phyloP scores from a whole-genome alignment of 2,888 invertebrate species.

The Agriopis aurantiaria region DNA sequence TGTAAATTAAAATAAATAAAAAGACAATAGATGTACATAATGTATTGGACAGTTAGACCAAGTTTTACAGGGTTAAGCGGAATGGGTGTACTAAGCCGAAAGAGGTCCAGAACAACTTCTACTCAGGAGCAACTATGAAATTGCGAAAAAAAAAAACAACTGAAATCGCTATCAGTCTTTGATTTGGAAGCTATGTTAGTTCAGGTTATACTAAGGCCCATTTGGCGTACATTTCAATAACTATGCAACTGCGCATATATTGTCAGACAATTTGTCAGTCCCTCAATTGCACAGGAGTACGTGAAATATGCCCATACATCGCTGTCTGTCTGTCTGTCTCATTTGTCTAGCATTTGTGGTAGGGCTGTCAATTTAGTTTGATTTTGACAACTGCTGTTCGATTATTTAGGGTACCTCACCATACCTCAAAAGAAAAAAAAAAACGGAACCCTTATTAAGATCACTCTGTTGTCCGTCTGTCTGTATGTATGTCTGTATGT shows the following conservation, averaged over 20 bases:
- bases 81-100: no score
- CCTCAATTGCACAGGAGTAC: not conserved
- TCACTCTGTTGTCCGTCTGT: no score
- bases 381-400: not conserved
- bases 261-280: not conserved
- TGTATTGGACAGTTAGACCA: no score
- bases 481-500: no score
- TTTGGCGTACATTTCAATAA: slow-evolving; percentile 20
- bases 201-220: slow-evolving; percentile 7
- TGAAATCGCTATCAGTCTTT: not conserved
- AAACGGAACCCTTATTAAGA: not conserved
- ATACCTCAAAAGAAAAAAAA: not conserved
- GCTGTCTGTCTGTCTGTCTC: not conserved
- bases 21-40: no score
- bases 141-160: not conserved
- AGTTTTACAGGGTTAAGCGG: no score
- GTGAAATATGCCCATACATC: not conserved
- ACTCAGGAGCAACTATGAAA: no score
- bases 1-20: no score
- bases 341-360: not conserved
- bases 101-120: no score
- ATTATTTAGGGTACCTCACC: not conserved
- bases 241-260: not conserved
- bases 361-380: not conserved
- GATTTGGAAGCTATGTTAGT: not conserved